These are phyloP conservation scores for Microtus oregoni DNA, from an alignment of 2,113 vertebrate species.

Conservation along the genomic window DNA sequence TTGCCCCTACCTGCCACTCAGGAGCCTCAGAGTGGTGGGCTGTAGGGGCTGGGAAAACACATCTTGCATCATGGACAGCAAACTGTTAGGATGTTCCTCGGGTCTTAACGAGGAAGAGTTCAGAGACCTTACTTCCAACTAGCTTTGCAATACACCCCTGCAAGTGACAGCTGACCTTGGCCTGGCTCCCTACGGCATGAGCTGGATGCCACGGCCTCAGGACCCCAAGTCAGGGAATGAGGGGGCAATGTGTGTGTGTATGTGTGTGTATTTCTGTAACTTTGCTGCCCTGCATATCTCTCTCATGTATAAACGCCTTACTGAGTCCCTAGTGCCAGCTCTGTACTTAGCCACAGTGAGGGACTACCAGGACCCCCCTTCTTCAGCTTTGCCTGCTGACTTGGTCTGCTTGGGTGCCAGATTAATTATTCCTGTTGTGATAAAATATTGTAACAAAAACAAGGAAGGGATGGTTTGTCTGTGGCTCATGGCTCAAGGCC, in stretches of 20 bases:
- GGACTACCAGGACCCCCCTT: neutral
- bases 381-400: neutral
- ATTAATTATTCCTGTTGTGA: neutral
- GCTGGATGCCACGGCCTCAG: neutral
- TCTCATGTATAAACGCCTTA: neutral
- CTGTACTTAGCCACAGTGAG: neutral
- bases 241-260: no score
- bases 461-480: neutral
- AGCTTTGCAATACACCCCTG: neutral
- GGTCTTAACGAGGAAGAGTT: neutral
- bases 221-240: neutral
- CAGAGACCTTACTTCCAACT: neutral
- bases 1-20: neutral
- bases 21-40: no score
- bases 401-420: neutral
- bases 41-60: neutral
- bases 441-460: neutral
- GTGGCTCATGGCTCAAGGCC: neutral
- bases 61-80: neutral
- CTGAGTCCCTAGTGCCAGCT: neutral
- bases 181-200: neutral
- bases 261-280: neutral
- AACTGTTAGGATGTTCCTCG: neutral
- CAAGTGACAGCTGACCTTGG: neutral
- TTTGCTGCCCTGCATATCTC: neutral